Evolutionary conservation across 1,140 invertebrate species (phyloP).

Genomic region (Melipona quadrifasciata): DNA sequence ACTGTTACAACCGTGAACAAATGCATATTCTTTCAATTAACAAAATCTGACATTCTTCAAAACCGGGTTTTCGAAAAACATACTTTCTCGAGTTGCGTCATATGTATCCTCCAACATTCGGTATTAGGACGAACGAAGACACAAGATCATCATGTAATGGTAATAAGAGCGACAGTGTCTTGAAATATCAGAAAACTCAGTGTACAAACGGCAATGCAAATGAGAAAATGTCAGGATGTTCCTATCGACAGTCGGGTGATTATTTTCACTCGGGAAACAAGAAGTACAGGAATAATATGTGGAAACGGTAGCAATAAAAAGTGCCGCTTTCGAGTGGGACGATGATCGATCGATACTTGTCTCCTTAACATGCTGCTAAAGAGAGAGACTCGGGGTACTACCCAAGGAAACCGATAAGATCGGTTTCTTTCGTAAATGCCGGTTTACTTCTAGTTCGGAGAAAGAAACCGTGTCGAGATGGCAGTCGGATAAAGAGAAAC

Average conservation of each 20-base stretch:
- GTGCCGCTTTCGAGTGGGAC: background rate
- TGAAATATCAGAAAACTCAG: background rate
- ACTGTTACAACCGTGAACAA: no score
- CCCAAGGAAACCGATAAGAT: background rate
- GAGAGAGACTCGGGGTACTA: background rate
- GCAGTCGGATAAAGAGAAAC: background rate
- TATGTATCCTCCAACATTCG: no score
- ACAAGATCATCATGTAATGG: no score
- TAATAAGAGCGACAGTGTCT: background rate
- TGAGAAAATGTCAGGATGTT: background rate
- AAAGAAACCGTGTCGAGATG: background rate
- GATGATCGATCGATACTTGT: background rate
- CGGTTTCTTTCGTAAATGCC: background rate
- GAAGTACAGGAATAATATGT: background rate
- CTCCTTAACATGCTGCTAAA: background rate
- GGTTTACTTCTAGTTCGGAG: background rate
- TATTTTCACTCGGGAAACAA: background rate
- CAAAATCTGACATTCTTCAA: no score
- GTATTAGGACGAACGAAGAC: no score
- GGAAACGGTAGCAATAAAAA: background rate
- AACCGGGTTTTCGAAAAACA: no score
- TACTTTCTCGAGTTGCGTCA: no score
- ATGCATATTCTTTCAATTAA: no score
- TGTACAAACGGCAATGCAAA: background rate
- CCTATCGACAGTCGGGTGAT: background rate